Evolutionary conservation across 2,888 invertebrate species (phyloP).

Genomic region (Drosophila leonis): DNA sequence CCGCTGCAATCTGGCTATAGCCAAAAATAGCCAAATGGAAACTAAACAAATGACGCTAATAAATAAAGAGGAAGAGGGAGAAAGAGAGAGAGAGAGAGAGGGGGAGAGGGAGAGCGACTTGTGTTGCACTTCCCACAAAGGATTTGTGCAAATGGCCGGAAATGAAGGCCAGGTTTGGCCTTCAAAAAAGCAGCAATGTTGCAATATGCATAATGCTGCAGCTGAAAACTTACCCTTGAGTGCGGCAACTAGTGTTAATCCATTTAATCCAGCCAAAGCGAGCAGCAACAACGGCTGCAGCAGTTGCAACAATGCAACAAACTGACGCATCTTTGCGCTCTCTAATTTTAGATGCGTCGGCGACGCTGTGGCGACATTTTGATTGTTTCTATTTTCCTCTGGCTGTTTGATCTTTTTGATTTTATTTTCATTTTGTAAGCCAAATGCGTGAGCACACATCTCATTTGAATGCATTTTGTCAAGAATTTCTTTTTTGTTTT

Average conservation of each 20-base stretch:
- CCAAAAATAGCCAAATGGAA: constrained; percentile 68
- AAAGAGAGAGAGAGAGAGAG: background rate
- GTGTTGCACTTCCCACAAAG: constrained; percentile 44
- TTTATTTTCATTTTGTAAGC: constrained; percentile 50
- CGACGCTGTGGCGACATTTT: constrained; percentile 61
- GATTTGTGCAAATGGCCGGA: constrained; percentile 49
- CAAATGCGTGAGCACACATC: constrained; percentile 67
- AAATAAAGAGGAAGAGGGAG: constrained; percentile 43
- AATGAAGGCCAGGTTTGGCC: constrained; percentile 54
- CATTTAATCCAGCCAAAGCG: constrained; percentile 80
- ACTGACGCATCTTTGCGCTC: constrained; percentile 44
- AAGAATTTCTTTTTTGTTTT: constrained; percentile 34
- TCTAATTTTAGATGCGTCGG: constrained; percentile 69
- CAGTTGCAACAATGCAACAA: constrained; percentile 37
- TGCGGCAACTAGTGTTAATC: constrained; percentile 83
- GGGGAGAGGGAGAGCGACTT: background rate
- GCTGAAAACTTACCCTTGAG: constrained; percentile 83
- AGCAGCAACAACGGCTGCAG: constrained; percentile 58
- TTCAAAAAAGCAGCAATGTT: constrained; percentile 47
- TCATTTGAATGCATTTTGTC: constrained; percentile 72
- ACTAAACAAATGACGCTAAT: constrained; percentile 73
- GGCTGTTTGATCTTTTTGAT: constrained; percentile 50
- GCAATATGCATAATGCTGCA: constrained; percentile 8
- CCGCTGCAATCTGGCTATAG: constrained; percentile 61
- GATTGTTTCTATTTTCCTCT: constrained; percentile 49